Evolutionary conservation across 2,888 invertebrate genomes (phyloP).

Genomic region (Frankliniella fusca): DNA sequence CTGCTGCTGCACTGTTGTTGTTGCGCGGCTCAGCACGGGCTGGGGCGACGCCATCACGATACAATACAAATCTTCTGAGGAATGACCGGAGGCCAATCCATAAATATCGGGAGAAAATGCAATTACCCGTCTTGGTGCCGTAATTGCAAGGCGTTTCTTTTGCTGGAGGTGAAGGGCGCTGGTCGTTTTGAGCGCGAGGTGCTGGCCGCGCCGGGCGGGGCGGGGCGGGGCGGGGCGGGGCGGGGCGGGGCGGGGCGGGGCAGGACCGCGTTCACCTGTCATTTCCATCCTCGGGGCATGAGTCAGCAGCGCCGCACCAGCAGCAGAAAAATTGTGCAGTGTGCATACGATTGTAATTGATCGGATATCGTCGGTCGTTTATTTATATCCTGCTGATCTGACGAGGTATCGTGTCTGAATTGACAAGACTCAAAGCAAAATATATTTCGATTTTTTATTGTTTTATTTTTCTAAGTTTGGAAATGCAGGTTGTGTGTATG

Average conservation of each 20-base stretch:
- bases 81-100: constrained; percentile 23
- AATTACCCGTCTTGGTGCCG: constrained; percentile 13
- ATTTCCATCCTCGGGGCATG: background rate
- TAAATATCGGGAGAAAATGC: constrained; percentile 25
- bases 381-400: no score
- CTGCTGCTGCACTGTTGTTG: no score
- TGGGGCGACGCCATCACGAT: constrained; percentile 6
- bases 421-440: no score
- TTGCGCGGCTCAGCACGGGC: no score
- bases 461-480: no score
- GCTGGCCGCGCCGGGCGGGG: background rate
- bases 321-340: no score
- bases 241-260: background rate
- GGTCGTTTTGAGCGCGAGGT: no score
- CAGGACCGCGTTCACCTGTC: background rate
- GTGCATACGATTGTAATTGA: no score
- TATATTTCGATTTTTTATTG: no score
- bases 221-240: background rate
- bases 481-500: no score
- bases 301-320: background rate
- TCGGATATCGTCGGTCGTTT: no score
- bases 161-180: background rate
- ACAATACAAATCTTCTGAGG: background rate
- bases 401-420: no score
- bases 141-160: constrained; percentile 7